phyloP scores from a whole-genome alignment of 1,140 invertebrate genomes.

The Drosophila quadrilineata region DNA sequence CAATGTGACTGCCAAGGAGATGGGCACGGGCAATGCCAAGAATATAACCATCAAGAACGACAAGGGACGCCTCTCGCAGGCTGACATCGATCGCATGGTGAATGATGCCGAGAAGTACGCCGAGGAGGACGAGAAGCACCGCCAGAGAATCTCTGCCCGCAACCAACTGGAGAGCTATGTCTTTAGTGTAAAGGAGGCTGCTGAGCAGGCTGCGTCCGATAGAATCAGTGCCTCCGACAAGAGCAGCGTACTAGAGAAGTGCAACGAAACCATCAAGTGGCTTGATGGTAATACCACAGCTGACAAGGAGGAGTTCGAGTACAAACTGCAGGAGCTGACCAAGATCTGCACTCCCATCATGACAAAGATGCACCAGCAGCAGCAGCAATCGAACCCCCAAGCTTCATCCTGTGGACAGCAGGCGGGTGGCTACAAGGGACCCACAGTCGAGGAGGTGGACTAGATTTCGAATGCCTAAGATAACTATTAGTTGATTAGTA shows the following conservation, averaged over 20 bases:
- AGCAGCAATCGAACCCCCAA: slow-evolving; percentile 46
- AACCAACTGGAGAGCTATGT: slow-evolving; percentile 87
- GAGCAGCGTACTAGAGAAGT: slow-evolving; percentile 82
- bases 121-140: slow-evolving; percentile 86
- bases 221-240: slow-evolving; percentile 59
- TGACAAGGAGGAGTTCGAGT: slow-evolving; percentile 86
- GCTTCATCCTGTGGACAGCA: slow-evolving; percentile 74
- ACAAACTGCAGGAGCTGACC: slow-evolving; percentile 84
- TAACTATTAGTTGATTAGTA: slow-evolving; percentile 14
- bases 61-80: slow-evolving; percentile 89
- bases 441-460: slow-evolving; percentile 89
- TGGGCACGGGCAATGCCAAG: slow-evolving; percentile 83
- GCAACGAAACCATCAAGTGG: slow-evolving; percentile 84
- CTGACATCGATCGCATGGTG: slow-evolving; percentile 90
- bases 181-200: slow-evolving; percentile 86
- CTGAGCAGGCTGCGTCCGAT: slow-evolving; percentile 82
- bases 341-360: slow-evolving; percentile 84
- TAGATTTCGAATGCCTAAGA: too few species aligned
- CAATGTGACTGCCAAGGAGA: slow-evolving; percentile 84
- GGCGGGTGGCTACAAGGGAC: slow-evolving; percentile 82
- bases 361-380: slow-evolving; percentile 83
- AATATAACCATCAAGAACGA: slow-evolving; percentile 94
- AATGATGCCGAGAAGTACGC: slow-evolving; percentile 85
- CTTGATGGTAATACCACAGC: slow-evolving; percentile 85
- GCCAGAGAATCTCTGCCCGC: slow-evolving; percentile 84